Percentiles rank a stretch among this genome's conserved stretches.
Evolutionary conservation across 2,113 vertebrate genomes (phyloP).

Genomic region (Zosterops japonicus): DNA sequence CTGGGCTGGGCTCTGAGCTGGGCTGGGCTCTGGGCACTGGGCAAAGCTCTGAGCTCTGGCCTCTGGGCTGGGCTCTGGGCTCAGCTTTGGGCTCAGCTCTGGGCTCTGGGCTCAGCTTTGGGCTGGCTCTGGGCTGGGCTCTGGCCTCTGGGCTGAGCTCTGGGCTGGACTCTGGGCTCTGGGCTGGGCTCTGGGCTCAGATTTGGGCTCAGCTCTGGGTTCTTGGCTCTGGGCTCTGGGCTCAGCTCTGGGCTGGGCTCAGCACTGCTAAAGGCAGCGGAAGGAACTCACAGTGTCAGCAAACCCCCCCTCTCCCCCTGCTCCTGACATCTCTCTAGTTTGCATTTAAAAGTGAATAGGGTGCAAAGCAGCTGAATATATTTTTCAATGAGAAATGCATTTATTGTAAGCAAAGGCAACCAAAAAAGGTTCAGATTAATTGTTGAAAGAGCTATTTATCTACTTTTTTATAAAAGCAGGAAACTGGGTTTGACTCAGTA

Average conservation of each 20-base stretch:
- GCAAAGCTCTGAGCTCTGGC: background rate
- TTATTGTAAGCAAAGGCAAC: background rate
- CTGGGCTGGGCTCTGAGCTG: background rate
- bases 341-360: background rate
- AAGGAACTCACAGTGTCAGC: rapidly evolving
- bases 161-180: background rate
- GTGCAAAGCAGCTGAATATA: background rate
- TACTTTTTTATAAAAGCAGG: background rate
- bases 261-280: background rate
- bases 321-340: rapidly evolving
- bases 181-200: rapidly evolving
- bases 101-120: background rate
- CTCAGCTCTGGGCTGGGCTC: background rate
- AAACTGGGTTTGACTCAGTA: background rate
- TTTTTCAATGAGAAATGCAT: background rate
- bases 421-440: rapidly evolving
- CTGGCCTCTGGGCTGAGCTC: background rate
- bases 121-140: background rate
- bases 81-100: too few species aligned
- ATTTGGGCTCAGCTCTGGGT: background rate
- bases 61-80: background rate
- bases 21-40: background rate
- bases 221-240: background rate
- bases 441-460: background rate
- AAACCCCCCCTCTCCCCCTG: rapidly evolving